phyloP scores from a whole-genome alignment of 2,797 vertebrate genomes.

The Triplophysa yarkandensis region DNA sequence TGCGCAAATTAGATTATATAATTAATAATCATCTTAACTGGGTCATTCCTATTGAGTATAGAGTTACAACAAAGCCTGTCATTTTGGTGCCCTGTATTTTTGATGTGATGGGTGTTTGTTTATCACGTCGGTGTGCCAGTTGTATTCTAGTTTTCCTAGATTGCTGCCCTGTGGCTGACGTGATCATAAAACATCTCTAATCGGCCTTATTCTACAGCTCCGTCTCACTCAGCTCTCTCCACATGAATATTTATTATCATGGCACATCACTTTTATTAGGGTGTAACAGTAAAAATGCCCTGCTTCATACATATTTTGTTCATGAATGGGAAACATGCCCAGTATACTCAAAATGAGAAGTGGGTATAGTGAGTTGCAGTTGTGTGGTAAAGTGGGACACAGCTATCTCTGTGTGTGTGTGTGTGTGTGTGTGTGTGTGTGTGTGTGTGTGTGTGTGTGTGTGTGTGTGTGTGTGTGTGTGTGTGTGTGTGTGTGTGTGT shows the following conservation, averaged over 20 bases:
- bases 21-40: slow-evolving; percentile 18
- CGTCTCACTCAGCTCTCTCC: slow-evolving; percentile 24
- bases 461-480: background rate
- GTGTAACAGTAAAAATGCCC: slow-evolving; percentile 19
- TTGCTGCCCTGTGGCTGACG: slow-evolving; percentile 48
- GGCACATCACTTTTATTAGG: slow-evolving; percentile 30
- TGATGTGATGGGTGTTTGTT: slow-evolving; percentile 12
- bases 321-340: slow-evolving; percentile 26
- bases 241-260: slow-evolving; percentile 51
- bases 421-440: background rate
- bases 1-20: background rate
- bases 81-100: background rate
- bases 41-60: background rate
- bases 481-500: background rate
- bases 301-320: slow-evolving; percentile 34
- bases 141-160: slow-evolving; percentile 24
- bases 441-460: background rate
- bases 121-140: slow-evolving; percentile 38
- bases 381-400: slow-evolving; percentile 27
- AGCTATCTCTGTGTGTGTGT: background rate
- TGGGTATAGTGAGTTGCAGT: background rate
- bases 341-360: slow-evolving; percentile 1
- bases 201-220: slow-evolving; percentile 54
- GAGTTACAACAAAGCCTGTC: background rate
- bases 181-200: slow-evolving; percentile 64